Evolutionary conservation across 2,888 invertebrate genomes (phyloP), one percentile per base, ranked within the genome.

Genomic region (Pyrgus malvae): DNA sequence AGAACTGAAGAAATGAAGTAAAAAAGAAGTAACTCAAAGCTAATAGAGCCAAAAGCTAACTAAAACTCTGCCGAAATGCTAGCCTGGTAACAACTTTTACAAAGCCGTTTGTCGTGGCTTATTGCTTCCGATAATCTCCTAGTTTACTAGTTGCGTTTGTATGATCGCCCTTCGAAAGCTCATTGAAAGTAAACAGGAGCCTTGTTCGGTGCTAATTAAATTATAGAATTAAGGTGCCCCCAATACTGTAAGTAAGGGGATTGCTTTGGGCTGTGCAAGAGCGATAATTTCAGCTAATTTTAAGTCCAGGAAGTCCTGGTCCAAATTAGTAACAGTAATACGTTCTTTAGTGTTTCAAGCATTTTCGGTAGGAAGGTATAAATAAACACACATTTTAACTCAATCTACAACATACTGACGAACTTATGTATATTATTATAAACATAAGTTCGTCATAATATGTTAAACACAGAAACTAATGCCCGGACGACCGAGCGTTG

Each of bases 231-330:
- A 71, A 74, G 74, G 74, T 75, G 81, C 72, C 79, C 80, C 73
- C 78, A 76, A 81, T 83, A 68, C 69, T 65, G 65, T 82, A 81
- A 81, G 65, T 82, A 81, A 81, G 76, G 71, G 80, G 81, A 81
- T 81, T 78, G 58, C 51, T 59, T 58, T 63, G 61, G 63, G 64
- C 62, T 57, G 44, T 56, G 48, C 31, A 17, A 3, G 11, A 38
- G 17, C 19, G 38, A 9, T 8, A 9, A n/a, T 35, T 35, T 9
- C 35, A 9, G 9, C n/a, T n/a, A n/a, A n/a, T n/a, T n/a, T n/a
- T n/a, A n/a, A n/a, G n/a, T n/a, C n/a, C n/a, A n/a, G n/a, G n/a
- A n/a, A n/a, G n/a, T n/a, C n/a, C n/a, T n/a, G n/a, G n/a, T n/a
- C n/a, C n/a, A n/a, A n/a, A n/a, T n/a, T n/a, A n/a, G n/a, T n/a